These are phyloP conservation scores for Ormia ochracea DNA, from an alignment of 2,888 invertebrate genomes.

Conservation along the genomic window DNA sequence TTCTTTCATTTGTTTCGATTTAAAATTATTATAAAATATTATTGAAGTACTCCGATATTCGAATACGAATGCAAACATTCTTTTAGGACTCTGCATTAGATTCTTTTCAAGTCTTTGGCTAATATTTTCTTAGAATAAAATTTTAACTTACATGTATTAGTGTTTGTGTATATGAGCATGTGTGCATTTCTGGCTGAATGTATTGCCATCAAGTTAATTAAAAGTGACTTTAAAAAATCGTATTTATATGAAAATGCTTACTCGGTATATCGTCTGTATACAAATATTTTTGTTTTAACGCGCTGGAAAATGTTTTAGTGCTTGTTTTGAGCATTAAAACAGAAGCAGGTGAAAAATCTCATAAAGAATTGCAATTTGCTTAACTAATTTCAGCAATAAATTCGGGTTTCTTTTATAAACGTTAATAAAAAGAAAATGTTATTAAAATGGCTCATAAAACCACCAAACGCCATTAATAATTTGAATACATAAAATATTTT, in stretches of 20 bases:
- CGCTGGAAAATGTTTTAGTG: background rate
- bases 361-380: conserved; percentile 42
- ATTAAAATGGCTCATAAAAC: conserved; percentile 23
- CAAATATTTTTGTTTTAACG: conserved; percentile 5
- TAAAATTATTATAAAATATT: too few relatives aligned
- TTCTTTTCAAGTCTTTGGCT: background rate
- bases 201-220: conserved; percentile 40
- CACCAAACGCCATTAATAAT: conserved; percentile 18
- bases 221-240: conserved; percentile 41
- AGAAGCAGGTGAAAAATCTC: conserved; percentile 5
- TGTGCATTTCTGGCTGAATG: background rate
- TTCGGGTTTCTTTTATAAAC: background rate
- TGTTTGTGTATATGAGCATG: too few relatives aligned
- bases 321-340: conserved; percentile 14
- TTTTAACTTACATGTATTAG: background rate
- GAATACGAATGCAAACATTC: too few relatives aligned
- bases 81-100: background rate
- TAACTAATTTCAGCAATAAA: conserved; percentile 40
- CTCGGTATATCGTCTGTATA: background rate
- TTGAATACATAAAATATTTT: conserved; percentile 41
- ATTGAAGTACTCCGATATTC: too few relatives aligned
- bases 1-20: too few relatives aligned
- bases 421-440: background rate
- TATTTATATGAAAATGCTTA: conserved; percentile 5
- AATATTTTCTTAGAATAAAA: background rate